These are phyloP conservation scores for Mobula hypostoma DNA, from an alignment of 2,113 vertebrate species.

Conservation along the genomic window DNA sequence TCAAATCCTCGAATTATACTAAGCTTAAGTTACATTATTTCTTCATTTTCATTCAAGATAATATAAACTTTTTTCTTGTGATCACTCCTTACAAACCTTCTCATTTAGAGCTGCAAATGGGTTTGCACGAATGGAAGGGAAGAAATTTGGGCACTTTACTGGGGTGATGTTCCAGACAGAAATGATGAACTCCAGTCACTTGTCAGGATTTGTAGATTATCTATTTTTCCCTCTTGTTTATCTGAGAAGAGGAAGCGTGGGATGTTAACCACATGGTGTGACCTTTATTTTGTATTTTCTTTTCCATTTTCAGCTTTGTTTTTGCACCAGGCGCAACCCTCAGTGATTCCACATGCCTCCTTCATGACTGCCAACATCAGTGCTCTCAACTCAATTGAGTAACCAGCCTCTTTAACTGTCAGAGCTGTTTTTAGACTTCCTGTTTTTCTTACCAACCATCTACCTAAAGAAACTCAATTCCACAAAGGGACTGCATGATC, in stretches of 20 bases:
- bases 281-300: slow-evolving; percentile 11
- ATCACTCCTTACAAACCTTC: neutral
- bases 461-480: neutral
- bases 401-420: neutral
- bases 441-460: neutral
- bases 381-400: neutral
- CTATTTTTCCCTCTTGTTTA: neutral
- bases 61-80: neutral
- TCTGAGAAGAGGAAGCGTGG: neutral
- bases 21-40: neutral
- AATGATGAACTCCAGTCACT: neutral
- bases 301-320: neutral
- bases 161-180: neutral
- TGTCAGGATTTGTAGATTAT: neutral
- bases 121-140: neutral
- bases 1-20: neutral
- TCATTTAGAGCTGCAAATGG: neutral
- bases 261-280: neutral
- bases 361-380: neutral
- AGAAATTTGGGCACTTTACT: neutral
- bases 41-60: neutral
- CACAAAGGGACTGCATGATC: neutral
- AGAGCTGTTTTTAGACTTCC: neutral
- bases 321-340: neutral
- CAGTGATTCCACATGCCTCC: neutral